These are phyloP conservation scores for Tridacna gigas DNA, from an alignment of 2,888 invertebrate species.

Conservation along the genomic window DNA sequence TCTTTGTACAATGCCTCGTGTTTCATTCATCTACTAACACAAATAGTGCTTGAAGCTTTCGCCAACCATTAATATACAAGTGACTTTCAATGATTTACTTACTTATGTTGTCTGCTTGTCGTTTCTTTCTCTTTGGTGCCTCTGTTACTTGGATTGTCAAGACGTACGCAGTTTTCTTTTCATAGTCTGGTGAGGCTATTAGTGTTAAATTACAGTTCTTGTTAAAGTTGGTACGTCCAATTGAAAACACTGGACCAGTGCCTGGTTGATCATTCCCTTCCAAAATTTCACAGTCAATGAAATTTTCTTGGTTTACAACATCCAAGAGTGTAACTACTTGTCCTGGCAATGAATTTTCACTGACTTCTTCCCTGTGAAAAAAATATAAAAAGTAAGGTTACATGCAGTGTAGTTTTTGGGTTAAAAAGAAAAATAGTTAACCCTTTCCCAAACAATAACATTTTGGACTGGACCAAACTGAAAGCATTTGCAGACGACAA, in stretches of 20 bases:
- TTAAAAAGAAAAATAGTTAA: too few relatives aligned
- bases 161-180: constrained; percentile 88
- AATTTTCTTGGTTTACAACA: constrained; percentile 84
- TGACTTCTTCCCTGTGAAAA: constrained; percentile 84
- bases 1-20: too few relatives aligned
- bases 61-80: too few relatives aligned
- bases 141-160: constrained; percentile 84
- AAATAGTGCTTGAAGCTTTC: too few relatives aligned
- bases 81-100: neutral
- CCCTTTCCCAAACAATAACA: too few relatives aligned
- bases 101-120: neutral
- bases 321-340: constrained; percentile 89
- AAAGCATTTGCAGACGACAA: too few relatives aligned
- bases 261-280: constrained; percentile 46
- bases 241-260: constrained; percentile 58
- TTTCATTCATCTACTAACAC: too few relatives aligned
- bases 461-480: too few relatives aligned
- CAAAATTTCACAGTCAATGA: constrained; percentile 62
- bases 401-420: too few relatives aligned
- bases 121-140: neutral
- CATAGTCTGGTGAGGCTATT: constrained; percentile 90
- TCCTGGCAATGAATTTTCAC: constrained; percentile 90
- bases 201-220: constrained; percentile 93
- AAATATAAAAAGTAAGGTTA: too few relatives aligned
- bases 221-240: constrained; percentile 90